Base-by-base conservation (phyloP, 2,797 vertebrate genomes). In the Poecilia picta region DNA sequence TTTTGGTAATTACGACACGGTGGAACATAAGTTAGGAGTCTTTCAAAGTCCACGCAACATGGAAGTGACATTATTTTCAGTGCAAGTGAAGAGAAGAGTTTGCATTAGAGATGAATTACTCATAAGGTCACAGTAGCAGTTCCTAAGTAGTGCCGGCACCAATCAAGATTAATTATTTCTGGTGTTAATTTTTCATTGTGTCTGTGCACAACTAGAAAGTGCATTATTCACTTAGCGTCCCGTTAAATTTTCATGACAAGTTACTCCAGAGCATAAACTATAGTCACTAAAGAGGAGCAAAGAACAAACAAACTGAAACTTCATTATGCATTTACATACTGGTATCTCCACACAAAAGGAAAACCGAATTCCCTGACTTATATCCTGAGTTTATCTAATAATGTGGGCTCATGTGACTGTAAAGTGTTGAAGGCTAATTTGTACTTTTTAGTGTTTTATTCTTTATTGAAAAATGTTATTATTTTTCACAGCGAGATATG, bases 141-240 rank as follows among this genome's bases (percentile, higher is more conserved):
- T 97, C 96, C 95, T 95, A 76, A 96, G 94, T 94, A 94, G 95
- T 95, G 95, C 91, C 76, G 93, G 93, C 94, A 97, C 95, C 96
- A 96, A 97, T 97, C 95, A 97, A 96, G 96, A 96, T 97, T 94
- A 95, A 96, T 95, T 97, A 96, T 94, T 93, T 96, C 95, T 93
- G 90, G 93, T 94, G 94, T 98, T 96, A 97, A 98, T 97, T 97
- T 97, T 98, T 98, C 91, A 98, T 96, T 85, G 90, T 94, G 93
- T 93, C 94, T 94, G 95, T 96, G 93, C 89, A 90, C 84, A 93
- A 96, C 92, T 90, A 96, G 95, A 95, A 97, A 97, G 94, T 95
- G 94, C 96, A 97, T 97, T 97, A 96, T 96, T 95, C 92, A 94
- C 96, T 96, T 94, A 91, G 93, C 94, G 93, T 93, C 90, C 90